phyloP scores from a whole-genome alignment of 2,113 vertebrate species.

The Lepus europaeus region DNA sequence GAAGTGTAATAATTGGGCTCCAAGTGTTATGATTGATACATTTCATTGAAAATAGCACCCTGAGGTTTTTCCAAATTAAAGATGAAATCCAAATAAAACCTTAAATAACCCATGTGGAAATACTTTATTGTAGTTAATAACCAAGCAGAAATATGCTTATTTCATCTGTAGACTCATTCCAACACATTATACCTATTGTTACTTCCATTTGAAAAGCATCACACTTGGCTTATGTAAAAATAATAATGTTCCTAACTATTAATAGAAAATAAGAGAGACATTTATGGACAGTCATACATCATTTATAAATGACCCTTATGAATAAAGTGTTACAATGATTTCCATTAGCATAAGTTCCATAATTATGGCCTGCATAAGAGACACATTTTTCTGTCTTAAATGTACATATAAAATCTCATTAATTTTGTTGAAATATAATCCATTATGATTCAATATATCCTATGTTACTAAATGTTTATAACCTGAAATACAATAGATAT shows the following conservation, averaged over 20 bases:
- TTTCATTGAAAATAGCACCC: constrained; percentile 85
- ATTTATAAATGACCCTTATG: constrained; percentile 85
- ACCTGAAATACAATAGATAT: background rate
- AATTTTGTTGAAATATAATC: constrained; percentile 57
- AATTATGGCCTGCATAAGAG: constrained; percentile 76
- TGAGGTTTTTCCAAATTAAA: constrained; percentile 78
- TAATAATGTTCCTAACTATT: constrained; percentile 83
- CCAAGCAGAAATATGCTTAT: constrained; percentile 79
- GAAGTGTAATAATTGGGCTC: constrained; percentile 84
- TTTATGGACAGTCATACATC: constrained; percentile 83
- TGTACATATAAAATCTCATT: constrained; percentile 67
- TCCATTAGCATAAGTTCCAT: constrained; percentile 83
- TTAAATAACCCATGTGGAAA: constrained; percentile 85
- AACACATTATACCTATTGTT: constrained; percentile 84
- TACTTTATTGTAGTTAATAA: constrained; percentile 85
- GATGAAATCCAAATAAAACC: constrained; percentile 83
- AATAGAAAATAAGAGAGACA: constrained; percentile 83
- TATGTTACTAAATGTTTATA: background rate
- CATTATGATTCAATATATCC: constrained; percentile 63
- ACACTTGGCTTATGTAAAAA: constrained; percentile 81
- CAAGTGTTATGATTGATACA: constrained; percentile 86
- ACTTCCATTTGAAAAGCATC: constrained; percentile 65
- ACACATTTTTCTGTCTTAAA: constrained; percentile 81
- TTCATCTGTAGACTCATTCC: constrained; percentile 81
- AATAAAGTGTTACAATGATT: constrained; percentile 83